Base-by-base conservation (phyloP, 2,113 vertebrate genomes). In the Rhinogobius similis region DNA sequence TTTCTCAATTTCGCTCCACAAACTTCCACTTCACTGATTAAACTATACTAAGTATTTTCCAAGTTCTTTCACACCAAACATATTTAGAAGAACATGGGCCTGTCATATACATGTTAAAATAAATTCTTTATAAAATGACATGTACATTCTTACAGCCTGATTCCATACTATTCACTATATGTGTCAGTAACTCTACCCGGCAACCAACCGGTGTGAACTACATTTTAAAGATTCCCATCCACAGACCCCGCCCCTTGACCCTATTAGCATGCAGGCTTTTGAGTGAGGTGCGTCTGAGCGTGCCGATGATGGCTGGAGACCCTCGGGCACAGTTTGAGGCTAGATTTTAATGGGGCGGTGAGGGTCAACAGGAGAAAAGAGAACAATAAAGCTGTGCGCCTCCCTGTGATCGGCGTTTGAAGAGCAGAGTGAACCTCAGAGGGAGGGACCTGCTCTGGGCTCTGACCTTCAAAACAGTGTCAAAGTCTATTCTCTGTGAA, bases 261-360 rank as follows among this genome's bases (percentile, higher is more conserved):
- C 78, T 43, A 79, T 89, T 84, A 77, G 76, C 56, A 89, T 88
- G 79, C 81, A 0, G n/a, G 2, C 68, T 78, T 70, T 61, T 55
- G 72, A 36, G 16, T 61, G 58, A 36, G 18, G 67, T 0, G 12
- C 58, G 66, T 67, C 77, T 48, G 65, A 26, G 27, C 13, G 67
- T 68, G 72, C 76, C 59, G 58, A 72, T 84, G 84, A 86, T 85
- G 79, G 85, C 82, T 87, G 78, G 58, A 89, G 87, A 78, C 84
- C 91, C 87, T 89, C 76, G 74, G 90, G 92, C 90, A 6, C 68
- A 20, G 90, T 90, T 91, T 79, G 71, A 82, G 91, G 92, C 91
- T 87, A 88, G 67, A 82, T 89, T 90, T 92, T 92, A 93, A 93
- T 92, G 81, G 88, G 88, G 52, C 86, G 67, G 75, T 73, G 16